phyloP scores from a whole-genome alignment of 2,797 vertebrate genomes.

The Pseudomugil tenellus region DNA sequence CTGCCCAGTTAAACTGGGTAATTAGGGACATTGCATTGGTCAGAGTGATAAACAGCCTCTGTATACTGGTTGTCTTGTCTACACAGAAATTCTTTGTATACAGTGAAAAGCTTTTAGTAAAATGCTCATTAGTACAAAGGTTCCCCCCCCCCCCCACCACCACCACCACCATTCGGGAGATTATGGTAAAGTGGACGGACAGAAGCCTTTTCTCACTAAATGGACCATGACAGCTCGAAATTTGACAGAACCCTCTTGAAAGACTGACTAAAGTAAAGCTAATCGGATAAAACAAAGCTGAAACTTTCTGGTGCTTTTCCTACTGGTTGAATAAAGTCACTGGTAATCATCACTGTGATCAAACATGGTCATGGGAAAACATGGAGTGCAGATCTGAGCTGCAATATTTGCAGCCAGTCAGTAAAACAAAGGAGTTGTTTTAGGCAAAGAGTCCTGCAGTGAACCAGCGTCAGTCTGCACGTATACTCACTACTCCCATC shows the following conservation, averaged over 20 bases:
- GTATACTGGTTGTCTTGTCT: background rate
- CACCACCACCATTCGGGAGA: conserved; percentile 4
- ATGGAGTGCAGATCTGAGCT: background rate
- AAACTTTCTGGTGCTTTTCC: background rate
- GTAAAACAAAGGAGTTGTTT: background rate
- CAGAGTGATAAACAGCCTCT: background rate
- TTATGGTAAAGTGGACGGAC: conserved; percentile 7
- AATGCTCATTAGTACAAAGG: conserved; percentile 1
- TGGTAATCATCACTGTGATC: background rate
- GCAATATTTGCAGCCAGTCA: background rate
- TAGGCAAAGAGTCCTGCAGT: background rate
- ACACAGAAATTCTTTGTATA: conserved; percentile 3
- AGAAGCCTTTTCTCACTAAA: conserved; percentile 10
- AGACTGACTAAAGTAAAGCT: background rate
- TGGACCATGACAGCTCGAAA: conserved; percentile 9
- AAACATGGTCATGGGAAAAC: background rate
- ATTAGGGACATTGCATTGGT: background rate
- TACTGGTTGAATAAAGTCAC: background rate
- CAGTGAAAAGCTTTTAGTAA: conserved; percentile 1
- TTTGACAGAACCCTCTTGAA: conserved; percentile 4
- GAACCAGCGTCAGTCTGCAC: background rate
- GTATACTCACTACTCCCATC: background rate
- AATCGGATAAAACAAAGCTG: background rate
- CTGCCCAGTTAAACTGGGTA: background rate
- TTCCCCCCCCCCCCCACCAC: no score